phyloP scores from a whole-genome alignment of 2,888 invertebrate genomes.

The Nephrotoma flavescens region DNA sequence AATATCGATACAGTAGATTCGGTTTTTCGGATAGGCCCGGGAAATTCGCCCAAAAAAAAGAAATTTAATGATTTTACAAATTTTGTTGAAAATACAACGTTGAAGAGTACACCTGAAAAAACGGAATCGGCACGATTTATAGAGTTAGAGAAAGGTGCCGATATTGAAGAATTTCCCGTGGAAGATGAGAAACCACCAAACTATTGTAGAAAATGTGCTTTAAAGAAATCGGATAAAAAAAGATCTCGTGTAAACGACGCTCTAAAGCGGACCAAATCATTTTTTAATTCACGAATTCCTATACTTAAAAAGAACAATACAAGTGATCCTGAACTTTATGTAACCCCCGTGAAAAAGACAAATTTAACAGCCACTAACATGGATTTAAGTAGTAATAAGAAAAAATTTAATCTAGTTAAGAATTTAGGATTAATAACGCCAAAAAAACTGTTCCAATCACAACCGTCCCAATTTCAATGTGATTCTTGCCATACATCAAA shows the following conservation, averaged over 20 bases:
- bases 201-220: neutral
- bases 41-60: conserved; percentile 4
- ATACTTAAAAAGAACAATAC: neutral
- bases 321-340: conserved; percentile 1
- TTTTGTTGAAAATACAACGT: conserved; percentile 23
- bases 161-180: neutral
- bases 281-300: conserved; percentile 11
- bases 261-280: conserved; percentile 14
- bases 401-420: neutral
- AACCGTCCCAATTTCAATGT: neutral
- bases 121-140: neutral
- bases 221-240: neutral
- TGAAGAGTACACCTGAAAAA: conserved; percentile 27
- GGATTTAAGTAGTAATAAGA: neutral
- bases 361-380: neutral
- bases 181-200: neutral
- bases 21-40: conserved; percentile 4
- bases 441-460: neutral
- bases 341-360: neutral
- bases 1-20: conserved; percentile 28
- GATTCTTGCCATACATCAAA: neutral
- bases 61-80: conserved; percentile 18
- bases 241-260: conserved; percentile 4
- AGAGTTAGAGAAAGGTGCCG: neutral
- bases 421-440: neutral